These are phyloP conservation scores for Staurois parvus DNA, from an alignment of 2,797 vertebrate genomes.

Conservation along the genomic window DNA sequence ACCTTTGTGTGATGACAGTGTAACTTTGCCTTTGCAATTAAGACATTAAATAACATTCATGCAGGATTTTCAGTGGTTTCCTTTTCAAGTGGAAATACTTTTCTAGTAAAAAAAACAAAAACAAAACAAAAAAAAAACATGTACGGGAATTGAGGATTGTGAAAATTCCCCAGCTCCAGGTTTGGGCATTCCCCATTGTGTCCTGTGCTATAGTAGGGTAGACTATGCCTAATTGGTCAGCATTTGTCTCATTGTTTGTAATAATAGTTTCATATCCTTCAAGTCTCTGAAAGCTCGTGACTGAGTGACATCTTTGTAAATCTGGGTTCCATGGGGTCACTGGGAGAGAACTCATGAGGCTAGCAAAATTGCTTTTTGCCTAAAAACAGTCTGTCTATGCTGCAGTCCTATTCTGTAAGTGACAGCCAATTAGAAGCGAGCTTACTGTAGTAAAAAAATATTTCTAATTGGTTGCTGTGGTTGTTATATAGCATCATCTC, in stretches of 20 bases:
- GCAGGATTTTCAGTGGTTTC: neutral
- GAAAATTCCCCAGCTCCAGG: neutral
- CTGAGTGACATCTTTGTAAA: neutral
- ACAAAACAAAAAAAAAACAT: neutral
- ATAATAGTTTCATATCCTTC: neutral
- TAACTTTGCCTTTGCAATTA: neutral
- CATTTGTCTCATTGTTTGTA: neutral
- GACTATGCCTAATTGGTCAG: neutral
- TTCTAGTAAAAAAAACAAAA: neutral
- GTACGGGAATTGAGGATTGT: neutral
- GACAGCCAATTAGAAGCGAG: too few relatives aligned
- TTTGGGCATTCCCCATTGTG: neutral
- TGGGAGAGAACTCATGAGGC: too few relatives aligned
- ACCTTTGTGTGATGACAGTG: neutral
- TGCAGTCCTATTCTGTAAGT: too few relatives aligned
- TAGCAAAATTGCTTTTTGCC: too few relatives aligned
- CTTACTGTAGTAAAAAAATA: too few relatives aligned
- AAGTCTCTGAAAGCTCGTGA: neutral
- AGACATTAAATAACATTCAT: neutral
- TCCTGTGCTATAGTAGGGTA: neutral
- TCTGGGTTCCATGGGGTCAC: too few relatives aligned
- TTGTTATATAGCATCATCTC: too few relatives aligned
- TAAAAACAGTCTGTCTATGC: too few relatives aligned
- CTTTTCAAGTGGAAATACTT: neutral
- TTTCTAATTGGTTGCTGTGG: too few relatives aligned